Conservation (phyloP, 2,888 invertebrate genomes). For the Hoplodrina ambigua region DNA sequence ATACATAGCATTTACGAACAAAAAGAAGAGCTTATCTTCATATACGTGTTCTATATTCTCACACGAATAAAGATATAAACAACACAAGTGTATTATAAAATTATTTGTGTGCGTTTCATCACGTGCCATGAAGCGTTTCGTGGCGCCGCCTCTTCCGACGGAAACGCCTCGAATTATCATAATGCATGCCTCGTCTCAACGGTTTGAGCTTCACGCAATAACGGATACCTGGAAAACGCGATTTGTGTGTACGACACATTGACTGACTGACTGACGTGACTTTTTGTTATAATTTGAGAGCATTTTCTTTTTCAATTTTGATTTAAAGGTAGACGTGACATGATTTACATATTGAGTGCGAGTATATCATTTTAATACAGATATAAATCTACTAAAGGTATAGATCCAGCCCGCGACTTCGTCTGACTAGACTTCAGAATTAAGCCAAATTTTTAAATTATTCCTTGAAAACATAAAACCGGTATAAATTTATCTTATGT, state of each 20-base stretch:
- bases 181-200: slow-evolving; percentile 72
- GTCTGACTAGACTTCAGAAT: no score
- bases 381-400: neutral
- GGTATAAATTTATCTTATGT: no score
- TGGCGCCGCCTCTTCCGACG: slow-evolving; percentile 59
- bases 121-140: slow-evolving; percentile 57
- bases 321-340: slow-evolving; percentile 6
- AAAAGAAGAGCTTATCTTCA: slow-evolving; percentile 3
- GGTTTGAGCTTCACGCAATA: slow-evolving; percentile 66
- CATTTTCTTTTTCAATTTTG: slow-evolving; percentile 18
- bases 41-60: slow-evolving; percentile 9
- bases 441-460: no score
- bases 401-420: no score
- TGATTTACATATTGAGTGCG: neutral
- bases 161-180: slow-evolving; percentile 71
- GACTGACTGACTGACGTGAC: slow-evolving; percentile 57
- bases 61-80: slow-evolving; percentile 25
- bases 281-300: slow-evolving; percentile 57
- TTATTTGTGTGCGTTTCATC: slow-evolving; percentile 55
- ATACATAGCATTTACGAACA: slow-evolving; percentile 1
- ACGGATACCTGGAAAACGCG: slow-evolving; percentile 62
- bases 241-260: slow-evolving; percentile 67
- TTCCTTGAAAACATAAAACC: no score
- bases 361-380: neutral
- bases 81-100: slow-evolving; percentile 51